Conservation (phyloP, 2,888 invertebrate species). For the Phragmatobia fuliginosa region DNA sequence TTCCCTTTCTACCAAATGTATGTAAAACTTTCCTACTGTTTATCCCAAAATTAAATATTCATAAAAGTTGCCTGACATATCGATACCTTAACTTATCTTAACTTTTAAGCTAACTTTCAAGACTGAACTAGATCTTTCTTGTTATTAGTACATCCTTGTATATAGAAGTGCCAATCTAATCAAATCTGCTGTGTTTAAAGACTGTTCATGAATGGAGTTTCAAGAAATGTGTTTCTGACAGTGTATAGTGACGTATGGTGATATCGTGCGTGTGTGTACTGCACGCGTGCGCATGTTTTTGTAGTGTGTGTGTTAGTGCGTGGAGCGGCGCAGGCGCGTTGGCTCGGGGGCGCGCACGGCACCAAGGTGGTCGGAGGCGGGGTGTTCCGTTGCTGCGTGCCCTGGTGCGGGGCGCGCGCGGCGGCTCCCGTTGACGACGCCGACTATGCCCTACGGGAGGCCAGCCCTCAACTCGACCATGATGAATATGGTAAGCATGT, state of each 20-base stretch:
- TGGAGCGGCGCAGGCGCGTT: slow-evolving; percentile 73
- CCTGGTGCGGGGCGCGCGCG: slow-evolving; percentile 92
- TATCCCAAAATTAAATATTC: slow-evolving; percentile 46
- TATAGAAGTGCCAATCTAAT: slow-evolving; percentile 55
- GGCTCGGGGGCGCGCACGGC: slow-evolving; percentile 77
- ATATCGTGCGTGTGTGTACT: slow-evolving; percentile 45
- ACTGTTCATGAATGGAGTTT: slow-evolving; percentile 2
- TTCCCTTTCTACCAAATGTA: slow-evolving; percentile 32
- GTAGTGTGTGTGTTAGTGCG: slow-evolving; percentile 46
- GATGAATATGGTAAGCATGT: slow-evolving; percentile 74
- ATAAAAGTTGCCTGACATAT: slow-evolving; percentile 74
- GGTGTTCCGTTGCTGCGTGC: slow-evolving; percentile 94
- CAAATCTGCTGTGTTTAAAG: slow-evolving; percentile 16
- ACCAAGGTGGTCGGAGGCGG: slow-evolving; percentile 91
- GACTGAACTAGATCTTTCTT: slow-evolving; percentile 72
- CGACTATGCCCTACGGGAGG: slow-evolving; percentile 79
- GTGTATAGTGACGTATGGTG: slow-evolving; percentile 49
- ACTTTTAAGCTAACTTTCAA: slow-evolving; percentile 71
- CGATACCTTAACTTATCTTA: slow-evolving; percentile 66
- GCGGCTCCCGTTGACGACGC: slow-evolving; percentile 89
- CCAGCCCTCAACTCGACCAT: slow-evolving; percentile 74
- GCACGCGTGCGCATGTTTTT: slow-evolving; percentile 26
- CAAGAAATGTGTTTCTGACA: slow-evolving; percentile 19
- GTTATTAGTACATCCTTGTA: slow-evolving; percentile 53
- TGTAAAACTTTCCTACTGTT: slow-evolving; percentile 35